phyloP scores from a whole-genome alignment of 2,797 vertebrate genomes.

The Sphenopsis melanotis region DNA sequence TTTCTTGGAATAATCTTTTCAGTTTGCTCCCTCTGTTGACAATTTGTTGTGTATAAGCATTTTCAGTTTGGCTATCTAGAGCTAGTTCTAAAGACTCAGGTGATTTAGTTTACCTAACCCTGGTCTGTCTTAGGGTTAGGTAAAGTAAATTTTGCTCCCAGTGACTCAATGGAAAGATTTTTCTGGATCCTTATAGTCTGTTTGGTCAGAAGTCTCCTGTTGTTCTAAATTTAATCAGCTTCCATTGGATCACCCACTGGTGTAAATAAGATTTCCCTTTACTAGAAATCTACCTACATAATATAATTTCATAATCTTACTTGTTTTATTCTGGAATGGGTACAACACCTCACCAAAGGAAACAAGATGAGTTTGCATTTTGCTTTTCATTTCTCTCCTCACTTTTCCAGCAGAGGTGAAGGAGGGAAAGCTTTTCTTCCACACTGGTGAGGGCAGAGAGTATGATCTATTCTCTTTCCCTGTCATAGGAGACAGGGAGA shows the following conservation, averaged over 20 bases:
- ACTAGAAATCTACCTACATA: background rate
- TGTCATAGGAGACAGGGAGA: background rate
- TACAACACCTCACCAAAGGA: background rate
- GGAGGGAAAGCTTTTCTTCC: background rate
- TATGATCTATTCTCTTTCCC: background rate
- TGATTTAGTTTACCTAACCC: background rate
- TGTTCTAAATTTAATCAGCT: background rate
- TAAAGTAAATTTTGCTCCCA: background rate
- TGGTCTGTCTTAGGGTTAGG: background rate
- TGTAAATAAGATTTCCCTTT: background rate
- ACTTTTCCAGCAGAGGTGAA: background rate
- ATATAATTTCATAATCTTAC: background rate
- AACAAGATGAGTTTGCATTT: accelerated
- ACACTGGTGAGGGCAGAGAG: accelerated
- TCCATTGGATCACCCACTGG: background rate
- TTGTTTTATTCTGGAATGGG: background rate
- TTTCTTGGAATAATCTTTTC: background rate
- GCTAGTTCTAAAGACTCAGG: background rate
- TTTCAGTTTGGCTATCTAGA: background rate
- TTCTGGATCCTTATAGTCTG: background rate
- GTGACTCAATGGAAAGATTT: background rate
- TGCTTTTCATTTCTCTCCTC: background rate
- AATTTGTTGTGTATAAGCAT: background rate
- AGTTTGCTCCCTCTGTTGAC: background rate
- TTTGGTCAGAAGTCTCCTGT: background rate